Percentiles rank a stretch among this genome's conserved stretches.
phyloP scores from a whole-genome alignment of 2,113 vertebrate genomes.

The Procavia capensis region DNA sequence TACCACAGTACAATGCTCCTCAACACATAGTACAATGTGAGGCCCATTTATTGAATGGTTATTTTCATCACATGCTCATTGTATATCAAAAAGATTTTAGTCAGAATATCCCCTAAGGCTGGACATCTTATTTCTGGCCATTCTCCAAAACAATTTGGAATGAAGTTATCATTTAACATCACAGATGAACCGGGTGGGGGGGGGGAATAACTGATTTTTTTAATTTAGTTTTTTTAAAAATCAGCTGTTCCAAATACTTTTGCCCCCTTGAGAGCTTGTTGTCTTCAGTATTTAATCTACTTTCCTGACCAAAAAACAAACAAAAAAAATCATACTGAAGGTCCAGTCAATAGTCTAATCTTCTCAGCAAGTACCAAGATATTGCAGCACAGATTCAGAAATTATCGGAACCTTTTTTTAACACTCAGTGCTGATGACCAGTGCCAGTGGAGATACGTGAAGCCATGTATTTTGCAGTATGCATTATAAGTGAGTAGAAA shows the following conservation, averaged over 20 bases:
- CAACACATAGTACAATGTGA: background rate
- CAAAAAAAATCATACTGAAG: constrained; percentile 30
- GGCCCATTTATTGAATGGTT: background rate
- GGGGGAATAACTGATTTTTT: background rate
- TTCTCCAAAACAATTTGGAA: background rate
- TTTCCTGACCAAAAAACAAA: constrained; percentile 41
- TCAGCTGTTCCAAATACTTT: background rate
- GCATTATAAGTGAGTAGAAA: background rate
- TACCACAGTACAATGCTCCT: background rate
- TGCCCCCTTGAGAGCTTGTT: background rate
- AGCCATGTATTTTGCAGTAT: background rate
- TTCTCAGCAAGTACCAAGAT: constrained; percentile 39
- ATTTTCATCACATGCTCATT: background rate
- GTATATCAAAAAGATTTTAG: background rate
- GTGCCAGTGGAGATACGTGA: background rate
- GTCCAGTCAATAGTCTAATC: background rate
- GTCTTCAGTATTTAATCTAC: background rate
- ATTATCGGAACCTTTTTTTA: background rate
- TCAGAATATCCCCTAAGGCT: background rate
- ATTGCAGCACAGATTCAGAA: constrained; percentile 33
- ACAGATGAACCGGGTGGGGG: background rate
- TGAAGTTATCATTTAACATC: background rate
- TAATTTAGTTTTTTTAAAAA: background rate
- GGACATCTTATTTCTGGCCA: background rate
- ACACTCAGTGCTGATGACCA: background rate